A percentile compares a stretch with the other conserved stretches of the same genome.
These are phyloP conservation scores for Plectus sambesii DNA, from an alignment of 1,140 invertebrate species.

Conservation along the genomic window DNA sequence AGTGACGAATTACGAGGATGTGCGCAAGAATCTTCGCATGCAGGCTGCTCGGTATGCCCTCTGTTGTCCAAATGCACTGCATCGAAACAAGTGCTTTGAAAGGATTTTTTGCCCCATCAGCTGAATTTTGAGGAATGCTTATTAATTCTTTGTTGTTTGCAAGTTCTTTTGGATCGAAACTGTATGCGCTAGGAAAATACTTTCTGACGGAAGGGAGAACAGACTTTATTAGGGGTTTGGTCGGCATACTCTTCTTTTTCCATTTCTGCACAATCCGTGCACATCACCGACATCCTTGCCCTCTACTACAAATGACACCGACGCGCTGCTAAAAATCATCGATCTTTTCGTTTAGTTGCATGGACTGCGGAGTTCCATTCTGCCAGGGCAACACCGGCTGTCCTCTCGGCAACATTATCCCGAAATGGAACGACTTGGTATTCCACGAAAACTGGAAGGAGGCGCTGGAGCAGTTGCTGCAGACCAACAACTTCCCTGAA, in stretches of 20 bases:
- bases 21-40: conserved; percentile 67
- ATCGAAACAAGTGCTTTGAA: conserved; percentile 9
- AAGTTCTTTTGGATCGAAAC: too few species aligned
- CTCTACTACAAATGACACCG: too few species aligned
- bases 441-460: conserved; percentile 83
- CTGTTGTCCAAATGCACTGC: too few species aligned
- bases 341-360: too few species aligned
- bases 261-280: too few species aligned
- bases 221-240: too few species aligned
- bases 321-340: too few species aligned
- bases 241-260: too few species aligned
- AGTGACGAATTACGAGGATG: conserved; percentile 73
- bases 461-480: conserved; percentile 75
- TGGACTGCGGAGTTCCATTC: conserved; percentile 96
- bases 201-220: too few species aligned
- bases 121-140: not conserved
- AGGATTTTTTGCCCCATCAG: not conserved
- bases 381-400: conserved; percentile 90
- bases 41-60: conserved; percentile 84
- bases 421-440: conserved; percentile 91
- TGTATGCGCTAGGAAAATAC: too few species aligned
- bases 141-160: too few species aligned
- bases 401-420: conserved; percentile 90
- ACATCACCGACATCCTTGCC: too few species aligned
- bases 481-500: conserved; percentile 96